A percentile compares a stretch with the other conserved stretches of the same genome.
Conservation (phyloP, 2,888 invertebrate species). For the Ephialtes manifestator region DNA sequence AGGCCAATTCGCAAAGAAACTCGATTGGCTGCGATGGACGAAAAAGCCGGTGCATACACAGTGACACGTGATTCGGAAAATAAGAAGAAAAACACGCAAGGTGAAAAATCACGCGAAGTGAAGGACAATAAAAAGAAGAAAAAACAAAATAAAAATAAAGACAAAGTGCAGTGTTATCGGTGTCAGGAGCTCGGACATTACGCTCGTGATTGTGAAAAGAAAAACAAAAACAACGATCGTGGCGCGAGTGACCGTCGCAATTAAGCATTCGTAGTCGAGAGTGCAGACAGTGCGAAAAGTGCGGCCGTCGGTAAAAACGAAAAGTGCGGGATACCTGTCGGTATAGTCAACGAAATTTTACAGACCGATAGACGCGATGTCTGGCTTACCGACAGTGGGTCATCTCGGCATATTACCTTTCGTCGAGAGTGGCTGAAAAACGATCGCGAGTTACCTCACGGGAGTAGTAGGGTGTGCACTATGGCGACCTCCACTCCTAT, state of each 20-base stretch:
- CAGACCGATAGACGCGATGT: slow-evolving; percentile 5
- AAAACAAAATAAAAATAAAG: slow-evolving; percentile 13
- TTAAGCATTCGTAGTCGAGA: too few relatives aligned
- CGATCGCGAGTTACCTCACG: neutral
- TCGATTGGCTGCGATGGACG: too few relatives aligned
- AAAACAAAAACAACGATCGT: slow-evolving; percentile 5
- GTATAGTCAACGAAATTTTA: neutral
- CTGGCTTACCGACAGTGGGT: slow-evolving; percentile 49
- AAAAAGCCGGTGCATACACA: too few relatives aligned
- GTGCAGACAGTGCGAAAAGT: too few relatives aligned
- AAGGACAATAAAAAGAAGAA: slow-evolving; percentile 19
- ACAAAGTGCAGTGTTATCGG: slow-evolving; percentile 47
- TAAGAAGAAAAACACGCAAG: neutral
- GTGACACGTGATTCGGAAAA: too few relatives aligned
- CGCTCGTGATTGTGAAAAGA: slow-evolving; percentile 35
- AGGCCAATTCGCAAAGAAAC: slow-evolving; percentile 71
- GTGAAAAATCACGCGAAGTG: neutral
- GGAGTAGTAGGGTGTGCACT: too few relatives aligned
- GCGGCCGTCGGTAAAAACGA: slow-evolving; percentile 1
- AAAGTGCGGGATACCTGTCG: neutral
- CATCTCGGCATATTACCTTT: slow-evolving; percentile 14
- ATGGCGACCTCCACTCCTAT: too few relatives aligned
- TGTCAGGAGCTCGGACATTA: slow-evolving; percentile 52
- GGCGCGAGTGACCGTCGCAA: too few relatives aligned
- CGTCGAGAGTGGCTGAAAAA: neutral